phyloP scores from a whole-genome alignment of 2,888 invertebrate genomes.

The Pachliopta kotzebuea region DNA sequence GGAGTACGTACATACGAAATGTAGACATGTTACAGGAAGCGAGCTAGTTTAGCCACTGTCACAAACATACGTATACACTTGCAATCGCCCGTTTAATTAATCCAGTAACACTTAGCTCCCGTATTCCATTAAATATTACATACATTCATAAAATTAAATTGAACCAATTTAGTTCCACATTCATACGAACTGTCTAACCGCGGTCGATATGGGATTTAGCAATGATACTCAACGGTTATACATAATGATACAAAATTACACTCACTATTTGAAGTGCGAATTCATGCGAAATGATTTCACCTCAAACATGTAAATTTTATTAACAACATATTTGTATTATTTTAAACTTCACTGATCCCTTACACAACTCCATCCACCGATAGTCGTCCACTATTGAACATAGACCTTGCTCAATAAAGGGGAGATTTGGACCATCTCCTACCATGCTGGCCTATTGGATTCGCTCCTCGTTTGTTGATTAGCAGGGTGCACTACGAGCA shows the following conservation, averaged over 20 bases:
- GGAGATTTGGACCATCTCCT: too few species aligned
- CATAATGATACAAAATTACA: too few species aligned
- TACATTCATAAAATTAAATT: conserved; percentile 16
- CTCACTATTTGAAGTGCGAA: background rate
- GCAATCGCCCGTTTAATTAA: conserved; percentile 16
- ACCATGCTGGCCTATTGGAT: too few species aligned
- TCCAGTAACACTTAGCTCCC: conserved; percentile 8
- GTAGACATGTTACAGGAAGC: background rate
- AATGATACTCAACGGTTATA: conserved; percentile 2
- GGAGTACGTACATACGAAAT: too few species aligned
- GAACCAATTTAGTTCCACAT: conserved; percentile 14
- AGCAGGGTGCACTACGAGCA: too few species aligned
- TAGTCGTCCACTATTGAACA: too few species aligned
- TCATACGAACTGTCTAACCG: conserved; percentile 1
- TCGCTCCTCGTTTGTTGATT: too few species aligned
- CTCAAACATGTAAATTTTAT: background rate
- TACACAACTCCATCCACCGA: too few species aligned
- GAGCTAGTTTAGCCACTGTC: background rate
- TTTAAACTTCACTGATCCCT: too few species aligned
- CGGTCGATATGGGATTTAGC: conserved; percentile 1
- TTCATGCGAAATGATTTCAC: background rate
- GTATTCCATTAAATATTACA: conserved; percentile 13
- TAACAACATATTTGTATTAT: background rate
- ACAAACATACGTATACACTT: conserved; percentile 3
- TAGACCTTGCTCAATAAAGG: too few species aligned